Base-by-base conservation (phyloP, 2,888 invertebrate species). In the Scotopteryx bipunctaria region DNA sequence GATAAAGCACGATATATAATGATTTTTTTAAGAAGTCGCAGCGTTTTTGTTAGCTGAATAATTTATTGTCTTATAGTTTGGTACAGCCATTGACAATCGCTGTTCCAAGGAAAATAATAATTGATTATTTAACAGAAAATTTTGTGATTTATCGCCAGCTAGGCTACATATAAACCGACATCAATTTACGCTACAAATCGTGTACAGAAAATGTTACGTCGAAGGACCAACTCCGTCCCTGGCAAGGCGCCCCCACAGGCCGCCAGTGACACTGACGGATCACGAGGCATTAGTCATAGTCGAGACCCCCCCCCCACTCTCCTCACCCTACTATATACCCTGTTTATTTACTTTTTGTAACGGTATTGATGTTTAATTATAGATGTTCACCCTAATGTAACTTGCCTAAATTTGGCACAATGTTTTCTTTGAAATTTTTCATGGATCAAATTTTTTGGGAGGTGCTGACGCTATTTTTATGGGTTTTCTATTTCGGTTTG, bases 251-350 rank as follows among this genome's bases (percentile, higher is more conserved):
- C 82, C 85, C 83, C 75, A 75, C 78, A 73, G 70, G 76, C 84
- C 83, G 79, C 83, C 81, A 85, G 80, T 86, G 93, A 92, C 93
- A 93, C 91, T 93, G 93, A 93, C 93, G 92, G 91, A 93, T 93
- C 91, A 92, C 82, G 87, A 81, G 81, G 87, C 91, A 93, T 93
- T 93, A 92, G 93, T 93, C 93, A 93, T 93, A 92, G 92, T 91
- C 90, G 87, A 81, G 83, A 78, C 87, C 75, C 62, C 71, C 85
- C 86, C 85, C 85, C 85, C 78, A 80, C 78, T 78, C 85, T 81
- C 85, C 74, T 83, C 80, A 59, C 75, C 79, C 84, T 85, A 79
- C 77, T 79, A 86, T 76, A 78, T 83, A 85, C 88, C 85, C 85
- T 84, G 83, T 89, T 84, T 90, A 89, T 90, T 90, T 90, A 90